phyloP scores from a whole-genome alignment of 35 echinoderm and acorn worm genomes.

The Ptychodera flava region DNA sequence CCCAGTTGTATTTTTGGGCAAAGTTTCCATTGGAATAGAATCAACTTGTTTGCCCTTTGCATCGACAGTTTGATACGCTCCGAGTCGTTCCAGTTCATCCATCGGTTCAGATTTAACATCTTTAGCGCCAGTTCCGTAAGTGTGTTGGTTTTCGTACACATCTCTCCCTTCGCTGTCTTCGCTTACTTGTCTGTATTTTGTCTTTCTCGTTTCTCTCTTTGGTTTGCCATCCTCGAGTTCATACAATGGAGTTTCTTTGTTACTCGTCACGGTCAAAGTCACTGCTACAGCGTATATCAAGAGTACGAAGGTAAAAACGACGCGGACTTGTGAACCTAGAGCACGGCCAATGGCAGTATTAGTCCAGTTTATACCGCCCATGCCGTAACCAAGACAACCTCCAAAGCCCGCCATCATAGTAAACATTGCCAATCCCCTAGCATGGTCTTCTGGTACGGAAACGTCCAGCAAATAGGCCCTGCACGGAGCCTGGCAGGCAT shows the following conservation, averaged over 20 bases:
- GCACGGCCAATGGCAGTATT: constrained; percentile 17
- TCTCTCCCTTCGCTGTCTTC: constrained; percentile 3
- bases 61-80: background rate
- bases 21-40: background rate
- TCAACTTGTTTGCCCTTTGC: background rate
- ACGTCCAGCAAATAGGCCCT: constrained; percentile 93
- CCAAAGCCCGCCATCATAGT: constrained; percentile 97
- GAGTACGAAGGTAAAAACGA: constrained; percentile 72
- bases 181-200: constrained; percentile 20
- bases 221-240: constrained; percentile 62
- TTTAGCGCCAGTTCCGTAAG: background rate
- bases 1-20: background rate
- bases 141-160: background rate
- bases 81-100: background rate
- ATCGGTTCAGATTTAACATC: background rate
- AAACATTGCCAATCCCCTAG: constrained; percentile 77
- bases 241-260: constrained; percentile 65
- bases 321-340: constrained; percentile 60
- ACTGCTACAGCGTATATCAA: constrained; percentile 77
- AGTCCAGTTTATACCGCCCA: constrained; percentile 87
- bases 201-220: constrained; percentile 21
- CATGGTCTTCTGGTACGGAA: constrained; percentile 69
- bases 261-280: constrained; percentile 65
- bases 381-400: constrained; percentile 76
- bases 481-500: constrained; percentile 85